Percentiles rank a stretch among this genome's conserved stretches.
Evolutionary conservation across 2,888 invertebrate species (phyloP).

Genomic region (Spatulosminthurus flaviceps): DNA sequence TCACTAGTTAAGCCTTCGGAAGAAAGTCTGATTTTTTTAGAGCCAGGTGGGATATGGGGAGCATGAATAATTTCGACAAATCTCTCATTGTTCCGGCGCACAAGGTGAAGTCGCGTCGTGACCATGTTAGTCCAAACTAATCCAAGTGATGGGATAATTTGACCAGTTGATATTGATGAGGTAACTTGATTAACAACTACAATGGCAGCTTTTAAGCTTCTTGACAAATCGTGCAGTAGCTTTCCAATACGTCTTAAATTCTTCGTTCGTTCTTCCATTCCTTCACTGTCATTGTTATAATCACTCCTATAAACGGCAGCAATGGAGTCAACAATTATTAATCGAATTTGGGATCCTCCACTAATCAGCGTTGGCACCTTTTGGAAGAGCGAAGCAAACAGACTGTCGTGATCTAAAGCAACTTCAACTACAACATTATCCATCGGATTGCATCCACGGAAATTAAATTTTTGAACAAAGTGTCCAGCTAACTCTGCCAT

Average conservation of each 20-base stretch:
- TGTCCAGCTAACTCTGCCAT: conserved; percentile 65
- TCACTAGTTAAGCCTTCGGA: conserved; percentile 30
- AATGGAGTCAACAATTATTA: conserved; percentile 79
- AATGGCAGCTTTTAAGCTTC: conserved; percentile 71
- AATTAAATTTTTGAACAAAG: conserved; percentile 48
- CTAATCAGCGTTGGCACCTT: conserved; percentile 68
- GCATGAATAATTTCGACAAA: conserved; percentile 71
- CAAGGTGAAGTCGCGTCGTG: conserved; percentile 71
- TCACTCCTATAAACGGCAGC: conserved; percentile 75
- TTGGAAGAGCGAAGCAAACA: conserved; percentile 70
- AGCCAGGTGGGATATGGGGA: conserved; percentile 69
- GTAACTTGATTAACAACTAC: conserved; percentile 79
- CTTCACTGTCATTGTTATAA: conserved; percentile 68
- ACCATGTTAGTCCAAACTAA: conserved; percentile 75
- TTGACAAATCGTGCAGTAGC: conserved; percentile 70
- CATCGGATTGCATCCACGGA: conserved; percentile 52
- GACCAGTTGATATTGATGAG: conserved; percentile 39
- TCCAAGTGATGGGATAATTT: conserved; percentile 72
- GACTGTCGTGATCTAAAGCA: conserved; percentile 71
- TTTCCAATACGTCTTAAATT: conserved; percentile 72
- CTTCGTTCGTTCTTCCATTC: conserved; percentile 69
- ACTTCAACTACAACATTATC: conserved; percentile 76
- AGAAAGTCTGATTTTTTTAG: conserved; percentile 15
- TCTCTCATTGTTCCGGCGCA: conserved; percentile 64
- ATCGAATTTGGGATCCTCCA: conserved; percentile 68